phyloP scores from a whole-genome alignment of 2,888 invertebrate species.

The Malthinus seriepunctatus region DNA sequence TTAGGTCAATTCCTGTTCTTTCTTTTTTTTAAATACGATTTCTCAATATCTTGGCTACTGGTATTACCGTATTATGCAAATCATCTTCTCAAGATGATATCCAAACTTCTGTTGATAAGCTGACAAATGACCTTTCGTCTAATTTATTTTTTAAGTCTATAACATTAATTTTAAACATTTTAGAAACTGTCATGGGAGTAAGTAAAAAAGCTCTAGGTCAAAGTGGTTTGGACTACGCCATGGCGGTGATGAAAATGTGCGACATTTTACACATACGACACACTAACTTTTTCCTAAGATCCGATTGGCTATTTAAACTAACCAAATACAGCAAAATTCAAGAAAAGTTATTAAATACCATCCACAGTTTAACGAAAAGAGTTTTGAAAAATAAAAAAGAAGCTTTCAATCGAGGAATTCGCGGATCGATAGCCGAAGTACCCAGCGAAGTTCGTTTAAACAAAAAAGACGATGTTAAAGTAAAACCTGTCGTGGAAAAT shows the following conservation, averaged over 20 bases:
- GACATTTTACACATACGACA: slow-evolving; percentile 83
- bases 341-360: slow-evolving; percentile 70
- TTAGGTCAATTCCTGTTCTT: too few species aligned
- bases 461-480: slow-evolving; percentile 40
- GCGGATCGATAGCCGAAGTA: slow-evolving; percentile 51
- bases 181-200: slow-evolving; percentile 88
- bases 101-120: too few species aligned
- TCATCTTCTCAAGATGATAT: too few species aligned
- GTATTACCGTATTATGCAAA: too few species aligned
- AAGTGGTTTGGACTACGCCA: slow-evolving; percentile 82
- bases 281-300: slow-evolving; percentile 77
- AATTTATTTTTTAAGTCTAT: background rate
- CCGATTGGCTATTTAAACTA: slow-evolving; percentile 76
- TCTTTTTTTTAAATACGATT: too few species aligned
- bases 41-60: too few species aligned
- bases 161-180: background rate
- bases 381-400: slow-evolving; percentile 67
- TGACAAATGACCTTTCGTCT: too few species aligned
- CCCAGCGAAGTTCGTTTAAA: slow-evolving; percentile 48
- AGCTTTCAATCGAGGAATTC: slow-evolving; percentile 59
- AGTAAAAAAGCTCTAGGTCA: slow-evolving; percentile 80
- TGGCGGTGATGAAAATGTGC: slow-evolving; percentile 90
- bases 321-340: slow-evolving; percentile 76
- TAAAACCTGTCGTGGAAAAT: slow-evolving; percentile 62
- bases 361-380: slow-evolving; percentile 80